These are phyloP conservation scores for Gallinago nigripennis DNA, from an alignment of 2,797 vertebrate species.

Conservation along the genomic window DNA sequence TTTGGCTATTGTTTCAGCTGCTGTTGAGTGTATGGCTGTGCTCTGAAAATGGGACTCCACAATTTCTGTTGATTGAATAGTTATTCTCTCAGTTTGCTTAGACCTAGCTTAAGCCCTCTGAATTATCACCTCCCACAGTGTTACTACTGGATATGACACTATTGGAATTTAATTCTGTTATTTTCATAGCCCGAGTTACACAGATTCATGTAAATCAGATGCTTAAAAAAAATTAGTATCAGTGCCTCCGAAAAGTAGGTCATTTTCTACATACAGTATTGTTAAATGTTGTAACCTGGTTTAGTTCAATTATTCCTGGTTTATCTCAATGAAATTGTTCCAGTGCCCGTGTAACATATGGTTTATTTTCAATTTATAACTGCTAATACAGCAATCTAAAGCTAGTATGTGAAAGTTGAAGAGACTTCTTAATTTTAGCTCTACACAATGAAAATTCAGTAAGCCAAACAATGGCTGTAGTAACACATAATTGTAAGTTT, in stretches of 20 bases:
- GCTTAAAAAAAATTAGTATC: not conserved
- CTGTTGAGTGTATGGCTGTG: not conserved
- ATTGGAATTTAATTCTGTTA: not conserved
- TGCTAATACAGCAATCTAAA: not conserved
- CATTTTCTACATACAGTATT: not conserved
- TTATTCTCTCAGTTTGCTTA: not conserved
- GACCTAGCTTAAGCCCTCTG: not conserved
- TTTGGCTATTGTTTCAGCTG: not conserved
- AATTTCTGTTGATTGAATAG: not conserved
- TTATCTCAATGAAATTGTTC: not conserved
- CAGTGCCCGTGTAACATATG: not conserved
- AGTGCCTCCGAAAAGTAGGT: not conserved
- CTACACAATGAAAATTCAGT: not conserved
- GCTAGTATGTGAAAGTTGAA: not conserved
- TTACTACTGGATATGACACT: not conserved
- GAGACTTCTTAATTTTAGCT: not conserved
- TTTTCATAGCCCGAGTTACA: not conserved
- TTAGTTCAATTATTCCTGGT: not conserved
- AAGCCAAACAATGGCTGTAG: not conserved
- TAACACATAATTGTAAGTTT: not conserved
- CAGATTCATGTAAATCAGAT: not conserved
- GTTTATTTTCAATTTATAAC: not conserved
- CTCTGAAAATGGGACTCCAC: not conserved
- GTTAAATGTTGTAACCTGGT: not conserved
- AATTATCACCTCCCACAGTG: not conserved